A percentile compares a stretch with the other conserved stretches of the same genome.
Conservation (phyloP, 2,113 vertebrate genomes). For the Carassius auratus region DNA sequence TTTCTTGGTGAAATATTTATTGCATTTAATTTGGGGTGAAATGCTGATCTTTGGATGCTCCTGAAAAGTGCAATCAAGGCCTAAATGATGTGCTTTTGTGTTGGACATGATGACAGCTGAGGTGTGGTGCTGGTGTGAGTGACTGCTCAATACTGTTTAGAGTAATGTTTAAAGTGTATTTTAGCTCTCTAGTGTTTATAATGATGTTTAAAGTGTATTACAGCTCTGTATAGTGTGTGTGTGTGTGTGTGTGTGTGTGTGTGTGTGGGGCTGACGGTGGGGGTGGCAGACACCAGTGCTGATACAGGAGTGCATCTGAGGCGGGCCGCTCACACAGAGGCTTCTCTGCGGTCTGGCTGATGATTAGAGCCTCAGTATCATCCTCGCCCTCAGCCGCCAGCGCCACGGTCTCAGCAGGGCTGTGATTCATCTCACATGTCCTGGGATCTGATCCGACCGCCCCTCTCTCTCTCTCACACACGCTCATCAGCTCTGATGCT, state of each 20-base stretch:
- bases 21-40: no score
- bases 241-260: constrained; percentile 19
- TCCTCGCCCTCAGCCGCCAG: constrained; percentile 74
- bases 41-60: no score
- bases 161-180: background rate
- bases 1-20: no score
- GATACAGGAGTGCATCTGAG: constrained; percentile 96
- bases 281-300: constrained; percentile 82
- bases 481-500: no score
- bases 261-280: constrained; percentile 65
- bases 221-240: background rate
- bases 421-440: constrained; percentile 47
- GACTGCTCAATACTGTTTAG: constrained; percentile 56
- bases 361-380: constrained; percentile 86
- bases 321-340: constrained; percentile 75
- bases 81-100: background rate
- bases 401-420: constrained; percentile 77
- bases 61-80: no score
- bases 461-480: background rate
- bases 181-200: no score
- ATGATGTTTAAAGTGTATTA: background rate
- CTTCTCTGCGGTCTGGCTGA: constrained; percentile 72
- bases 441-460: constrained; percentile 86
- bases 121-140: constrained; percentile 71
- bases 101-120: constrained; percentile 88